phyloP scores from a whole-genome alignment of 1,140 invertebrate genomes.

The Penaeus japonicus region DNA sequence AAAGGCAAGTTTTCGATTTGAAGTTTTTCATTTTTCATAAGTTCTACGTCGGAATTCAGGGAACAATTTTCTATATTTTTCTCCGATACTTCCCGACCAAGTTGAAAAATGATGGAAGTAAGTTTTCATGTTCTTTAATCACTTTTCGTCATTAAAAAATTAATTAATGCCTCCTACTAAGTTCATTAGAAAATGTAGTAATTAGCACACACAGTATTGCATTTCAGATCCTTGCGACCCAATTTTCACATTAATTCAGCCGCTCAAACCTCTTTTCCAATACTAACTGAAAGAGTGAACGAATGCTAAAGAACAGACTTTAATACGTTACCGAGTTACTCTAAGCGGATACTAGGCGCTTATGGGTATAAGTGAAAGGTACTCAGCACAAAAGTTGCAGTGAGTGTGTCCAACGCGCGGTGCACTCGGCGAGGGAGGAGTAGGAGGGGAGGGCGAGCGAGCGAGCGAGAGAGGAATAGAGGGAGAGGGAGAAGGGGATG shows the following conservation, averaged over 20 bases:
- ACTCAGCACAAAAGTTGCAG: conserved; percentile 29
- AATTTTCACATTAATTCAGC: conserved; percentile 50
- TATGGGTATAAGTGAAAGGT: conserved; percentile 42
- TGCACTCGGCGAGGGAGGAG: neutral
- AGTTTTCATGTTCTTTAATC: conserved; percentile 59
- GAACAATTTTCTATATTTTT: conserved; percentile 32
- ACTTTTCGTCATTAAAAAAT: conserved; percentile 60
- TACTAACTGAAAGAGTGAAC: neutral
- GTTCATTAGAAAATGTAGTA: conserved; percentile 60
- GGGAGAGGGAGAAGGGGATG: no score
- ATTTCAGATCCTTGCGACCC: conserved; percentile 47
- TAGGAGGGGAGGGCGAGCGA: neutral
- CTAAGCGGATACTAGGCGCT: conserved; percentile 49
- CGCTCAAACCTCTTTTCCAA: conserved; percentile 6
- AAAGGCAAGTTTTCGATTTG: no score
- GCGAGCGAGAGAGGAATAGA: neutral
- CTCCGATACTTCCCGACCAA: conserved; percentile 41
- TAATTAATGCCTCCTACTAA: conserved; percentile 59
- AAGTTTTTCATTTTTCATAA: neutral
- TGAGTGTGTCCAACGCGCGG: conserved; percentile 11
- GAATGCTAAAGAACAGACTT: conserved; percentile 24
- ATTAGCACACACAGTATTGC: conserved; percentile 58
- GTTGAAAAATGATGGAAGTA: conserved; percentile 59
- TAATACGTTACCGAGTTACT: conserved; percentile 52
- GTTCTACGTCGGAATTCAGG: conserved; percentile 30